Conservation (phyloP, 2,113 vertebrate species). For the Calyptomena viridis region DNA sequence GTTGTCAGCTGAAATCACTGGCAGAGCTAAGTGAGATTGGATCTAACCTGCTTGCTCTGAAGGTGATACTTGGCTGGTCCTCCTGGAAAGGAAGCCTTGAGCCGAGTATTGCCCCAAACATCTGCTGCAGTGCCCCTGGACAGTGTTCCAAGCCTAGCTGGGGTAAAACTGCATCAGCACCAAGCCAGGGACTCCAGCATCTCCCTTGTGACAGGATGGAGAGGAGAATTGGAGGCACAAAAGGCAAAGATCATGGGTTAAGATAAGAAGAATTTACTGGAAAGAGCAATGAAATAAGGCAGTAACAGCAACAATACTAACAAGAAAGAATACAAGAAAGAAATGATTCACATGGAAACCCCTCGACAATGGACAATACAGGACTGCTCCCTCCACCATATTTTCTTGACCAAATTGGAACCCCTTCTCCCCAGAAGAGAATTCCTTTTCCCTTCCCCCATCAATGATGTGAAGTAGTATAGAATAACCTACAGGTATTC, state of each 20-base stretch:
- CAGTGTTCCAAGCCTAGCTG: too few species aligned
- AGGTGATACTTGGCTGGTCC: too few species aligned
- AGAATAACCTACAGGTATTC: background rate
- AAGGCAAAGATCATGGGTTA: background rate
- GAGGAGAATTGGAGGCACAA: background rate
- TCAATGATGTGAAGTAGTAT: background rate
- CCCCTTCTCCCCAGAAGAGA: background rate
- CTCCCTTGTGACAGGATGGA: too few species aligned
- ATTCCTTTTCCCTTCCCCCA: background rate
- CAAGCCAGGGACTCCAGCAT: too few species aligned
- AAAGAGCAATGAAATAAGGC: background rate
- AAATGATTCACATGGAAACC: background rate
- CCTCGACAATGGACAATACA: fast-evolving
- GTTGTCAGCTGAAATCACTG: too few species aligned
- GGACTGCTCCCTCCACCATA: background rate
- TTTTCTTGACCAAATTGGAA: fast-evolving
- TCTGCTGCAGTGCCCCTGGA: too few species aligned
- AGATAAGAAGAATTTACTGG: background rate
- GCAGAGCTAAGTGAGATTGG: too few species aligned
- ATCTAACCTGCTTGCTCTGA: too few species aligned
- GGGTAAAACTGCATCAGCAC: too few species aligned
- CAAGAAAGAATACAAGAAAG: background rate
- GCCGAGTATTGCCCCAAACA: too few species aligned
- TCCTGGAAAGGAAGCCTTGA: too few species aligned
- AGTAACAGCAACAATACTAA: background rate